phyloP scores from a whole-genome alignment of 2,888 invertebrate genomes.

The Dexiosoma caninum region DNA sequence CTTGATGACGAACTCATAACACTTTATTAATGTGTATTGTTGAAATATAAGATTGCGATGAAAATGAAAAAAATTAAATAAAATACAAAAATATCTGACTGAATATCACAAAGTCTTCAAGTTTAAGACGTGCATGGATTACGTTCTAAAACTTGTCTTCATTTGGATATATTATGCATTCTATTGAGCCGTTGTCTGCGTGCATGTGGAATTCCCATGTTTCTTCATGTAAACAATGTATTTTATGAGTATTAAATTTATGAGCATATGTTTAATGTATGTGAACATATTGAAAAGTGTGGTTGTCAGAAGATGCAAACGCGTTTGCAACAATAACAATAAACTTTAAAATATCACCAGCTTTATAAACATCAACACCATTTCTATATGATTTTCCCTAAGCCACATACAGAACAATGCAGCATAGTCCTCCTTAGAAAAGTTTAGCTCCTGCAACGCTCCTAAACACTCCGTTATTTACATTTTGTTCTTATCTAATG shows the following conservation, averaged over 20 bases:
- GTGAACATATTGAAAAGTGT: conserved; percentile 27
- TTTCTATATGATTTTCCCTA: conserved; percentile 24
- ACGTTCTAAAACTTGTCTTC: not conserved
- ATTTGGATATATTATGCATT: not conserved
- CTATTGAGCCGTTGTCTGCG: not conserved
- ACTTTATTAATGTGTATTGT: not conserved
- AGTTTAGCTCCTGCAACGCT: not conserved
- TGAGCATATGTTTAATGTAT: conserved; percentile 26
- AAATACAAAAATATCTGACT: not conserved
- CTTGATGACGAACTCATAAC: not conserved
- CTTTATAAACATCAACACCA: conserved; percentile 60
- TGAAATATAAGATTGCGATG: not conserved
- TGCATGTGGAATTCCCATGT: conserved; percentile 11
- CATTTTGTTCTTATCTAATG: conserved; percentile 2
- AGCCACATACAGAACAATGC: not conserved
- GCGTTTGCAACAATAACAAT: conserved; percentile 13
- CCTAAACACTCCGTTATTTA: not conserved
- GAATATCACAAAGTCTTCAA: conserved; percentile 35
- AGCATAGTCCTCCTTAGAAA: not conserved
- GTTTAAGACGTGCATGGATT: conserved; percentile 38
- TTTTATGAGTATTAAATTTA: conserved; percentile 26
- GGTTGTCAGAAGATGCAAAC: not conserved
- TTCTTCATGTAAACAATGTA: conserved; percentile 20
- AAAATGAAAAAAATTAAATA: too few relatives aligned
- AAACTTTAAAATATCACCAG: conserved; percentile 61